phyloP scores from a whole-genome alignment of 2,113 vertebrate species.

The Mungos mungo region DNA sequence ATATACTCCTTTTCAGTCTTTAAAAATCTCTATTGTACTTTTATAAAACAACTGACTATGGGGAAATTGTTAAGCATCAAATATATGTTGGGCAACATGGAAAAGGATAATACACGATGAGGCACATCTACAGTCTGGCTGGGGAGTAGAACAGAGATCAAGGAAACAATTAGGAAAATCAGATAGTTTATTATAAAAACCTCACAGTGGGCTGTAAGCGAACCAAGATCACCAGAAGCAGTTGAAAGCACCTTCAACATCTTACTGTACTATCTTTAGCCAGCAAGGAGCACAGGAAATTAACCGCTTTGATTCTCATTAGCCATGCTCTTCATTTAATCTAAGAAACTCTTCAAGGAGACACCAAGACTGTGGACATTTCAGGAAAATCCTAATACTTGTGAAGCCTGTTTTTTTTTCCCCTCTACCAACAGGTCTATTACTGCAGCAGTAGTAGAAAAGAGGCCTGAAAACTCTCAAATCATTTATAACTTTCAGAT shows the following conservation, averaged over 20 bases:
- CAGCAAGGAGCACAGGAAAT: background rate
- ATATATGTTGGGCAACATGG: background rate
- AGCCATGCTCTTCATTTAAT: background rate
- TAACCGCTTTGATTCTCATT: background rate
- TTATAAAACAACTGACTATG: background rate
- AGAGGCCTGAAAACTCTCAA: background rate
- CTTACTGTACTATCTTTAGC: background rate
- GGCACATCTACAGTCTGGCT: background rate
- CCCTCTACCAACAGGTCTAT: background rate
- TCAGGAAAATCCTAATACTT: background rate
- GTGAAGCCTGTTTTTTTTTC: background rate
- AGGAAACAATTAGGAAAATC: background rate
- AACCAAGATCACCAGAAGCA: background rate
- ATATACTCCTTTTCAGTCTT: background rate
- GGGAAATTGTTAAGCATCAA: background rate
- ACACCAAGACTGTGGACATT: background rate
- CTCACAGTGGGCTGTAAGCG: rapidly evolving
- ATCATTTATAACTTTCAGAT: background rate
- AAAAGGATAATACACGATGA: background rate
- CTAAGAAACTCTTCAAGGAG: background rate
- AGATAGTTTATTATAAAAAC: background rate
- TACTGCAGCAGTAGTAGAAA: background rate
- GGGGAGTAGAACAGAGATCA: background rate
- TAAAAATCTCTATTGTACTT: background rate
- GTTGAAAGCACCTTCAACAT: background rate